Conservation (phyloP, 2,113 vertebrate genomes). For the Thinocorus orbignyianus region DNA sequence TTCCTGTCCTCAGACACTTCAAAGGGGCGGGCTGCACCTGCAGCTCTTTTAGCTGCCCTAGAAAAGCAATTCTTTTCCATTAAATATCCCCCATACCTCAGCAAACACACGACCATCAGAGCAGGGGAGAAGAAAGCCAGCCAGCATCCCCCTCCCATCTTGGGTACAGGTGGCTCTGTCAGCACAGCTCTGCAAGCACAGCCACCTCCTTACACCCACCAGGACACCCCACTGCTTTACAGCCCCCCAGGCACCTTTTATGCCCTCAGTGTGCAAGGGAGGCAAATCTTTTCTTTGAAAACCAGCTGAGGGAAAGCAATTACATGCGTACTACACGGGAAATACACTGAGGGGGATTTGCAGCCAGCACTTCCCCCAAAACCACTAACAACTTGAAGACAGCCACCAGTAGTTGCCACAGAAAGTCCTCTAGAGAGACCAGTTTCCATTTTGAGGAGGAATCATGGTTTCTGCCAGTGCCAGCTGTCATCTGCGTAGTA, state of each 20-base stretch:
- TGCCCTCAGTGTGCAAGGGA: background rate
- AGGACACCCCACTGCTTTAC: background rate
- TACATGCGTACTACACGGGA: background rate
- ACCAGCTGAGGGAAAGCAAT: background rate
- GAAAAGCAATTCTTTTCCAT: background rate
- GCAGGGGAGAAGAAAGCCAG: background rate
- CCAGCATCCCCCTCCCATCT: background rate
- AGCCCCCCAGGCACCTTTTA: background rate
- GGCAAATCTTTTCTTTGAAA: background rate
- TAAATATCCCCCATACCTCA: background rate
- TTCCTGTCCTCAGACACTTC: background rate
- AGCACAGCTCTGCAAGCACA: background rate
- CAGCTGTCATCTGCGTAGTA: conserved; percentile 49
- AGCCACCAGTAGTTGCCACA: background rate
- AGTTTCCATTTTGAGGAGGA: conserved; percentile 48
- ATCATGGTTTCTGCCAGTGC: conserved; percentile 10
- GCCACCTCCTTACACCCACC: background rate
- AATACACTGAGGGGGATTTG: background rate
- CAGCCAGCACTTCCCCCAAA: background rate
- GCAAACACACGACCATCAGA: background rate
- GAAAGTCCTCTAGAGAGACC: background rate
- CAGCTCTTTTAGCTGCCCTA: background rate
- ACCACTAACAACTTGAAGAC: background rate
- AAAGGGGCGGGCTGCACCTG: background rate
- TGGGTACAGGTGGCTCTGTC: background rate